These are phyloP conservation scores for Synanthedon andrenaeformis DNA, from an alignment of 2,888 invertebrate genomes.

Conservation along the genomic window DNA sequence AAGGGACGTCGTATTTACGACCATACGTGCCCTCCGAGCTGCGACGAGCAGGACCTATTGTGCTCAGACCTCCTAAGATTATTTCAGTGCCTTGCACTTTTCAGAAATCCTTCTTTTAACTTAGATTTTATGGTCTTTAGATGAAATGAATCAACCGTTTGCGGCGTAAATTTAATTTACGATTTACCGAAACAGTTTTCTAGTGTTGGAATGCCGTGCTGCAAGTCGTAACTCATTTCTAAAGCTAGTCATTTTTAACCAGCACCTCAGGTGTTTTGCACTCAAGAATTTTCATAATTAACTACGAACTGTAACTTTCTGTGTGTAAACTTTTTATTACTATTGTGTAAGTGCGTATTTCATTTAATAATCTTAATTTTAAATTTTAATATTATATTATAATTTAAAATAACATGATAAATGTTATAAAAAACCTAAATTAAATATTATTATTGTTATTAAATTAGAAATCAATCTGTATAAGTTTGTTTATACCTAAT, in stretches of 20 bases:
- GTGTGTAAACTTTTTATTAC: no score
- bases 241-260: slow-evolving; percentile 11
- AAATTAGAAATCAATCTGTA: no score
- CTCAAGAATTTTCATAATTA: no score
- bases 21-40: slow-evolving; percentile 62
- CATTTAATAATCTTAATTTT: no score
- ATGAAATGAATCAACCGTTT: slow-evolving; percentile 42
- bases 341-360: no score
- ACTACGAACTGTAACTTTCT: no score
- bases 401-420: no score
- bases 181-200: slow-evolving; percentile 29
- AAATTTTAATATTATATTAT: no score
- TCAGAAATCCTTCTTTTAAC: slow-evolving; percentile 53
- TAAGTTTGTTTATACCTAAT: no score
- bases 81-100: slow-evolving; percentile 57
- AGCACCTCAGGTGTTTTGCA: background rate
- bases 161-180: slow-evolving; percentile 41
- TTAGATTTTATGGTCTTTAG: slow-evolving; percentile 45
- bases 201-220: slow-evolving; percentile 24
- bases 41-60: slow-evolving; percentile 63
- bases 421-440: no score
- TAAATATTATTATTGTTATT: no score
- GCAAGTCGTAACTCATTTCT: slow-evolving; percentile 21
- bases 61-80: slow-evolving; percentile 67
- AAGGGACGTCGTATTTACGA: slow-evolving; percentile 67